phyloP scores from a whole-genome alignment of 2,888 invertebrate genomes.

The Torymus auratus region DNA sequence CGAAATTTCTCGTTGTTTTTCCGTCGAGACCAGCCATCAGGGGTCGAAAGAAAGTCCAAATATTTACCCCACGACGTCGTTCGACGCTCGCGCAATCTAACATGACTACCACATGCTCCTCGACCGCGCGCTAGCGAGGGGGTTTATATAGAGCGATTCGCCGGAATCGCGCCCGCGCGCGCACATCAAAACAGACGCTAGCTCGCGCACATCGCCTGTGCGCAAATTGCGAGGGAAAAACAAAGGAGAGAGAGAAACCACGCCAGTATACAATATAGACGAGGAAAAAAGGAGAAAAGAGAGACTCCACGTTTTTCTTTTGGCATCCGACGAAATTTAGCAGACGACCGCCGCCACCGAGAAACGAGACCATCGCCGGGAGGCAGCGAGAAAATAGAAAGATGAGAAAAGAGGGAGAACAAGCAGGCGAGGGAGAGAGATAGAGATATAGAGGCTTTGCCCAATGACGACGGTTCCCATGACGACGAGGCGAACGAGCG shows the following conservation, averaged over 20 bases:
- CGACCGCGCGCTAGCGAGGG: not conserved
- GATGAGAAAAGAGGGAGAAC: constrained; percentile 45
- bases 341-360: constrained; percentile 19
- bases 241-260: not conserved
- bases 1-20: constrained; percentile 28
- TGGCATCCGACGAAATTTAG: constrained; percentile 42
- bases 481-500: constrained; percentile 63
- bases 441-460: constrained; percentile 65
- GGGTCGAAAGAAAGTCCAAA: constrained; percentile 43
- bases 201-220: constrained; percentile 10
- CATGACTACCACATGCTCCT: constrained; percentile 44
- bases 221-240: constrained; percentile 33
- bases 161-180: constrained; percentile 9
- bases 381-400: constrained; percentile 54
- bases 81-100: constrained; percentile 40
- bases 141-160: constrained; percentile 49
- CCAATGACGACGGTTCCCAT: constrained; percentile 75
- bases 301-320: constrained; percentile 36
- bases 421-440: constrained; percentile 29
- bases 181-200: constrained; percentile 17
- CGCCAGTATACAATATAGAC: not conserved
- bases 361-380: constrained; percentile 20
- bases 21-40: not conserved
- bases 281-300: constrained; percentile 17
- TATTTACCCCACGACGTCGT: constrained; percentile 45